Evolutionary conservation across 1,140 invertebrate genomes (phyloP).

Genomic region (Meloidogyne floridensis): DNA sequence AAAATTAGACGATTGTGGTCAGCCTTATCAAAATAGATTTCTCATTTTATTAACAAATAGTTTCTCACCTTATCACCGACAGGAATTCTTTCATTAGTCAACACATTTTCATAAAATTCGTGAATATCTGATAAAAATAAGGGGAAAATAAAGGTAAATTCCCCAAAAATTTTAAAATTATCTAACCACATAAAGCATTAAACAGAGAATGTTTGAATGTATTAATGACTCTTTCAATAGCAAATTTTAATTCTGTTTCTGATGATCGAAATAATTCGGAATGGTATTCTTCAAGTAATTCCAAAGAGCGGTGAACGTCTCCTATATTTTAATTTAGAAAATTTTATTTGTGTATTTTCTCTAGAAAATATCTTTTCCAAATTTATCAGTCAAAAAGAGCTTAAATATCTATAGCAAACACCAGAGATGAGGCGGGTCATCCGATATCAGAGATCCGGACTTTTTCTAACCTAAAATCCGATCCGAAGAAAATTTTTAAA

Average conservation of each 20-base stretch:
- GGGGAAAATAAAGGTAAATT: background rate
- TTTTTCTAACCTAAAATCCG: too few relatives aligned
- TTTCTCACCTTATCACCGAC: conserved; percentile 7
- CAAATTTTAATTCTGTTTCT: conserved; percentile 43
- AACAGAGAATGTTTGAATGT: conserved; percentile 47
- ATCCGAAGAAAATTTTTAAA: too few relatives aligned
- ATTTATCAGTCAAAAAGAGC: too few relatives aligned
- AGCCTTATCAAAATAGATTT: too few relatives aligned
- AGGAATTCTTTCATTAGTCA: conserved; percentile 43
- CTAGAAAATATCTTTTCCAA: too few relatives aligned
- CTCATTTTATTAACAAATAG: too few relatives aligned
- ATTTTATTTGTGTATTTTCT: too few relatives aligned
- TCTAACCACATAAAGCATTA: conserved; percentile 49
- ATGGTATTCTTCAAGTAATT: conserved; percentile 49
- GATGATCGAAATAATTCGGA: conserved; percentile 48
- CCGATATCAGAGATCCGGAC: too few relatives aligned
- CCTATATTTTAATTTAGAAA: background rate
- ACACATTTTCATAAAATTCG: conserved; percentile 48
- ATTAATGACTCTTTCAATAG: conserved; percentile 43
- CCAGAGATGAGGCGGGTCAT: too few relatives aligned
- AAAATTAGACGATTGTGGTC: too few relatives aligned
- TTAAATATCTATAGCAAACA: too few relatives aligned
- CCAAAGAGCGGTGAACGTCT: conserved; percentile 53
- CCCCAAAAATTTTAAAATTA: background rate
- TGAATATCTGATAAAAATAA: conserved; percentile 43